Evolutionary conservation across 2,113 vertebrate genomes (phyloP).

Genomic region (Penelope pileata): DNA sequence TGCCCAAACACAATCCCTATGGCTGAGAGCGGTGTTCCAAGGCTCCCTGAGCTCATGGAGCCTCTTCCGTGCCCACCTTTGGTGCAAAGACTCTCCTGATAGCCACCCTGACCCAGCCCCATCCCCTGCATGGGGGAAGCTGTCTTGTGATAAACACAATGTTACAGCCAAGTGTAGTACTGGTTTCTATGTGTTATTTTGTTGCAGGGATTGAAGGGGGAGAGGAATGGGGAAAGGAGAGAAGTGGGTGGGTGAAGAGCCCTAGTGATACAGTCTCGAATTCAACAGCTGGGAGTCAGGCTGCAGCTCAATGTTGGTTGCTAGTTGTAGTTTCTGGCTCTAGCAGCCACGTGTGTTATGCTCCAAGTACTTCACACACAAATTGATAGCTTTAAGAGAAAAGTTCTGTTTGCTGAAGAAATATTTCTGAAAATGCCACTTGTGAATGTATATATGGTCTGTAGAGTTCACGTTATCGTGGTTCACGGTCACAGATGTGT

Average conservation of each 20-base stretch:
- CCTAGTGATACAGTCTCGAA: neutral
- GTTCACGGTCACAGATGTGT: neutral
- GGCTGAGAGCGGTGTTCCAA: too few species aligned
- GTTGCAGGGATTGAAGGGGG: neutral
- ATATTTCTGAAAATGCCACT: neutral
- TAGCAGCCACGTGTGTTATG: neutral
- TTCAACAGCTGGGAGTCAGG: neutral
- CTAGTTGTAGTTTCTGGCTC: neutral
- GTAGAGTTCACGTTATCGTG: neutral
- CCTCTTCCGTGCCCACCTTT: neutral
- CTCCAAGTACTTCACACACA: neutral
- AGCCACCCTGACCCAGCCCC: too few species aligned
- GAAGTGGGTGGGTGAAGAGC: neutral
- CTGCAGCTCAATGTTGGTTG: neutral
- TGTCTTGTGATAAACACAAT: neutral
- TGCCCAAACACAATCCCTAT: too few species aligned
- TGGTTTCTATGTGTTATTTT: neutral
- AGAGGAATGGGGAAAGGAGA: neutral
- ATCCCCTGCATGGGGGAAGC: neutral
- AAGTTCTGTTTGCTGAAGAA: neutral
- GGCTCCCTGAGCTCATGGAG: neutral
- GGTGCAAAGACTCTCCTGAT: neutral
- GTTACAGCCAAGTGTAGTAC: too few species aligned
- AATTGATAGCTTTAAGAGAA: neutral
- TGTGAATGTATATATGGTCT: rapidly evolving